Percentiles rank a stretch among this genome's conserved stretches.
Conservation (phyloP, 2,797 vertebrate genomes). For the Rhinatrema bivittatum region DNA sequence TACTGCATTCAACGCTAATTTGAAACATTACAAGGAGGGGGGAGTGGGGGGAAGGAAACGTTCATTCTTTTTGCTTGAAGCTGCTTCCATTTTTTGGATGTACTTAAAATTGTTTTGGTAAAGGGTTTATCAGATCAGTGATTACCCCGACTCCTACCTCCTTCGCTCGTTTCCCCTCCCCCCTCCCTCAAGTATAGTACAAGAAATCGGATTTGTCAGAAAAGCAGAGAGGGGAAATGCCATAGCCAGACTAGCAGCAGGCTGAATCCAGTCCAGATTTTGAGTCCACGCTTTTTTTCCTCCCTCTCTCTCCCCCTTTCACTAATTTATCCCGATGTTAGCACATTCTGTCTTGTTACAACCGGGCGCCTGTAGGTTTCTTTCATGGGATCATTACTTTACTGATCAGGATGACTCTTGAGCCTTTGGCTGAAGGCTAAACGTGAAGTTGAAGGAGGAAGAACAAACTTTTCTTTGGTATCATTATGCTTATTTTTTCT, state of each 20-base stretch:
- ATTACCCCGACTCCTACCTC: slow-evolving; percentile 17
- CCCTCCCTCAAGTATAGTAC: slow-evolving; percentile 56
- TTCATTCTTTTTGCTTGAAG: no score
- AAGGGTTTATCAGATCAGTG: slow-evolving; percentile 34
- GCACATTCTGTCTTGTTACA: slow-evolving; percentile 74
- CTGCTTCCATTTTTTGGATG: no score
- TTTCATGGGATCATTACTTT: slow-evolving; percentile 68
- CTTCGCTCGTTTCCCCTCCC: neutral
- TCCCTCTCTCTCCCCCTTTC: slow-evolving; percentile 59
- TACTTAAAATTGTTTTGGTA: slow-evolving; percentile 39
- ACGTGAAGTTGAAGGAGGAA: slow-evolving; percentile 51
- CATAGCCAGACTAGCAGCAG: slow-evolving; percentile 67
- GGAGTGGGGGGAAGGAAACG: no score
- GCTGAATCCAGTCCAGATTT: slow-evolving; percentile 79
- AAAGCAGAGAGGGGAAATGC: slow-evolving; percentile 61
- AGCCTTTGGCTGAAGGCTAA: slow-evolving; percentile 61
- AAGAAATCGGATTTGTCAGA: slow-evolving; percentile 71
- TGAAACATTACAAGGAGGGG: no score
- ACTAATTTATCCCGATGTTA: slow-evolving; percentile 76
- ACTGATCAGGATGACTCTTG: slow-evolving; percentile 64
- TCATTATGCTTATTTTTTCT: slow-evolving; percentile 32
- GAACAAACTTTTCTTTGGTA: slow-evolving; percentile 39
- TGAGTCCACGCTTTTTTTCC: slow-evolving; percentile 65
- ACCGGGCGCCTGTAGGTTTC: slow-evolving; percentile 71
- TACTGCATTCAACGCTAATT: no score